Base-by-base conservation (phyloP, 1,140 invertebrate species). In the Hycleus cichorii region DNA sequence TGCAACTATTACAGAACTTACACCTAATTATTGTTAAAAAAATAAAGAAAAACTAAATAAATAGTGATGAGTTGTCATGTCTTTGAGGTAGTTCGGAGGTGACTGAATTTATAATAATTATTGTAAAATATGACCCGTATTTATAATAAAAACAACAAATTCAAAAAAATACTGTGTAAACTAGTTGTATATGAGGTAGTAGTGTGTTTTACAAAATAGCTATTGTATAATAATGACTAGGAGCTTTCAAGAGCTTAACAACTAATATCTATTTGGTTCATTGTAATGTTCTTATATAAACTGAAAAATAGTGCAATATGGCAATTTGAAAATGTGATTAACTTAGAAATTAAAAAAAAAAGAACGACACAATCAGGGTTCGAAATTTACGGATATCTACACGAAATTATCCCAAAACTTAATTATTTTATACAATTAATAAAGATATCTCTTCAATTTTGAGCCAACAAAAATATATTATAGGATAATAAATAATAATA, bases 261-360 rank as follows among this genome's bases (percentile, higher is more conserved):
- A 49, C 49, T 57, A 57, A 57, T 57, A 57, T 57, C 55, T 57
- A 57, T 57, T 57, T 57, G 55, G 55, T 57, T 57, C 55, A 57
- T 57, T 57, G 55, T 57, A 57, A 43, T 42, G 11, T 42, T 42
- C 6, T 39, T 39, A 39, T 7, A 39, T 39, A 39, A 7, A 39
- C 10, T 7, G 39, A 39, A 47, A 42, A 57, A 49, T 57, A 12
- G 4, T n/a, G 4, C 3, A n/a, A 42, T 57, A 57, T 57, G 55
- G 55, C 55, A 57, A 49, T 48, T 57, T 39, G 27, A 47, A 47
- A 42, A 42, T 12, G 12, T 12, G 12, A 12, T 12, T 12, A 12
- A 12, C 12, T 42, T 10, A 4, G 10, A 42, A 42, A 25, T 12
- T 2, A 43, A 43, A n/a, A 12, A 52, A 52, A 49, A 3, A 26